Evolutionary conservation across 2,888 invertebrate species (phyloP).

Genomic region (Lithophane ornitopus): DNA sequence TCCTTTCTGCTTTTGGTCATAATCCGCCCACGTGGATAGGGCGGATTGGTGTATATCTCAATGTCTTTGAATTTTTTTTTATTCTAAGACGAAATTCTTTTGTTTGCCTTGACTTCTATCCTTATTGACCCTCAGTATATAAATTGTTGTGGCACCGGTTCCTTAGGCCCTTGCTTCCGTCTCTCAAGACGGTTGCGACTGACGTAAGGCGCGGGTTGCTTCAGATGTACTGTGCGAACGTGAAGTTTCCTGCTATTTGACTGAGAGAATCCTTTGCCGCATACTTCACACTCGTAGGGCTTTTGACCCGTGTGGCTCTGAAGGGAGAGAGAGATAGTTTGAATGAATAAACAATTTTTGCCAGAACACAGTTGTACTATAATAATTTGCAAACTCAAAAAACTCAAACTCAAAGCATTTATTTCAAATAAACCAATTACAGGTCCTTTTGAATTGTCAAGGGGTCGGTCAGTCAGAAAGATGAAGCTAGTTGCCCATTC

Average conservation of each 20-base stretch:
- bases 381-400: not conserved
- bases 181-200: slow-evolving; percentile 69
- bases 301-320: slow-evolving; percentile 73
- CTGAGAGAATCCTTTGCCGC: slow-evolving; percentile 74
- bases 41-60: not conserved
- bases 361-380: not conserved
- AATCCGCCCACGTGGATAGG: not conserved
- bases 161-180: slow-evolving; percentile 42
- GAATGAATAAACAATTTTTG: not conserved
- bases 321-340: not conserved
- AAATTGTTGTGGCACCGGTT: slow-evolving; percentile 8
- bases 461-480: too few relatives aligned
- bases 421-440: too few relatives aligned
- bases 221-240: slow-evolving; percentile 74
- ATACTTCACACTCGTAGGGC: slow-evolving; percentile 70
- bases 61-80: not conserved
- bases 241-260: slow-evolving; percentile 76
- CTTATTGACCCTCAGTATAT: slow-evolving; percentile 27
- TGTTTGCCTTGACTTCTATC: not conserved
- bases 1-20: too few relatives aligned
- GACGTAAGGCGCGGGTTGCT: slow-evolving; percentile 79
- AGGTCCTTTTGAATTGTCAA: too few relatives aligned
- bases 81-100: too few relatives aligned
- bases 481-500: too few relatives aligned
- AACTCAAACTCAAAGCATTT: too few relatives aligned